Percentiles rank a stretch among this genome's conserved stretches.
Evolutionary conservation across 1,140 invertebrate species (phyloP).

Genomic region (Samia ricini): DNA sequence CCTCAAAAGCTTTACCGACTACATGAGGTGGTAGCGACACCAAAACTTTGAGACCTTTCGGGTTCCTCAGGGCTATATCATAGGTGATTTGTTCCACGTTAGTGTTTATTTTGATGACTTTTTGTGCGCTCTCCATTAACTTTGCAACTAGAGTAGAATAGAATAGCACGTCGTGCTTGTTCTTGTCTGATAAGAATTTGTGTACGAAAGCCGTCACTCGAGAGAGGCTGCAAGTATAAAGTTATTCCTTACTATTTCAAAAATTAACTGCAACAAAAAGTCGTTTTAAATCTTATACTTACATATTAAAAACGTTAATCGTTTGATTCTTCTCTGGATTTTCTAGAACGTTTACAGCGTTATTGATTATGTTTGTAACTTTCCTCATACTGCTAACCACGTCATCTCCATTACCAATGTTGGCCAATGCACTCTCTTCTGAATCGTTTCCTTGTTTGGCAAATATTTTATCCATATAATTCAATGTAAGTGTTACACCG

Average conservation of each 20-base stretch:
- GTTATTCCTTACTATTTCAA: background rate
- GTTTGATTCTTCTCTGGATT: constrained; percentile 26
- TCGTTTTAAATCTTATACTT: constrained; percentile 30
- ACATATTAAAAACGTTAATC: constrained; percentile 48
- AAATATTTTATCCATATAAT: constrained; percentile 53
- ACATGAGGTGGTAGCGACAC: constrained; percentile 38
- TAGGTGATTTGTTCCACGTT: constrained; percentile 63
- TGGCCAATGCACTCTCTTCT: background rate
- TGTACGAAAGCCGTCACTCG: constrained; percentile 51
- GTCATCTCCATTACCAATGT: constrained; percentile 15
- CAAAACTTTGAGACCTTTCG: constrained; percentile 51
- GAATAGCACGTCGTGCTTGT: constrained; percentile 52
- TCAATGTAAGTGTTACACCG: constrained; percentile 29
- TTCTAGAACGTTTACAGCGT: constrained; percentile 35
- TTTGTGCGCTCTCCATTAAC: constrained; percentile 52
- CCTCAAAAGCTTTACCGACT: constrained; percentile 62
- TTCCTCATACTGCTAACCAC: constrained; percentile 24
- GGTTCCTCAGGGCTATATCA: constrained; percentile 54
- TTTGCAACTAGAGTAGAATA: constrained; percentile 64
- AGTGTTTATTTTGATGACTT: constrained; percentile 52
- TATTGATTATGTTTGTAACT: constrained; percentile 39
- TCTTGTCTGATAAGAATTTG: constrained; percentile 43
- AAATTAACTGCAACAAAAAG: background rate
- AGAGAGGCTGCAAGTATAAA: constrained; percentile 47
- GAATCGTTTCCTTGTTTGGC: constrained; percentile 18